Base-by-base conservation (phyloP, 2,797 vertebrate genomes). In the Pangasius larnaudii region DNA sequence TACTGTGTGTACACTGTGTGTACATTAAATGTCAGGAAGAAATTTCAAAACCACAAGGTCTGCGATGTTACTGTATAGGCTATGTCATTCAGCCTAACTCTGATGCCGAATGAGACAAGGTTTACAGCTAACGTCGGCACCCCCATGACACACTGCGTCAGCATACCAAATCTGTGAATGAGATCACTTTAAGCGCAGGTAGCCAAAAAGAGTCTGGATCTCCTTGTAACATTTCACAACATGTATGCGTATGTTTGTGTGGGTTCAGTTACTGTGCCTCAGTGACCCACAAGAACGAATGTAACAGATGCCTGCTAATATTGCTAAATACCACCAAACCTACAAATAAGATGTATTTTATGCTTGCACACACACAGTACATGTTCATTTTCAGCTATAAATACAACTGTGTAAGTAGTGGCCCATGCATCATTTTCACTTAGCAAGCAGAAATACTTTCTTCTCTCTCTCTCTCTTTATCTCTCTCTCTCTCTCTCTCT, bases 271-370 rank as follows among this genome's bases (percentile, higher is more conserved):
- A 80, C 83, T 88, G 63, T 85, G 89, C 87, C 89, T 91, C 84
- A 83, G 85, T n/a, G 87, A 71, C 84, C 84, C 85, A 85, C 81
- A 80, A 87, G 89, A 89, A 85, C 85, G 91, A 91, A 91, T 91
- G 90, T 89, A 91, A 89, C 86, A 88, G 80, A 90, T 88, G 80
- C 91, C 91, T 91, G 90, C 89, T 89, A 74, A 92, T 89, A 90
- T 90, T 90, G 89, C 90, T 91, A 85, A 90, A 87, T 90, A 90
- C 69, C 86, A 88, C 80, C 49, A 88, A 89, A 88, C 53, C 74
- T 77, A 85, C 58, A 42, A 86, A 83, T 79, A 78, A 65, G 80
- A 85, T 87, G 82, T 88, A 90, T 92, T 91, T 89, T 88, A 89
- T 86, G 89, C 87, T 91, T 89, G 90, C 90, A 87, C 74, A 89